phyloP scores from a whole-genome alignment of 2,888 invertebrate species.

The Eilema caniola region DNA sequence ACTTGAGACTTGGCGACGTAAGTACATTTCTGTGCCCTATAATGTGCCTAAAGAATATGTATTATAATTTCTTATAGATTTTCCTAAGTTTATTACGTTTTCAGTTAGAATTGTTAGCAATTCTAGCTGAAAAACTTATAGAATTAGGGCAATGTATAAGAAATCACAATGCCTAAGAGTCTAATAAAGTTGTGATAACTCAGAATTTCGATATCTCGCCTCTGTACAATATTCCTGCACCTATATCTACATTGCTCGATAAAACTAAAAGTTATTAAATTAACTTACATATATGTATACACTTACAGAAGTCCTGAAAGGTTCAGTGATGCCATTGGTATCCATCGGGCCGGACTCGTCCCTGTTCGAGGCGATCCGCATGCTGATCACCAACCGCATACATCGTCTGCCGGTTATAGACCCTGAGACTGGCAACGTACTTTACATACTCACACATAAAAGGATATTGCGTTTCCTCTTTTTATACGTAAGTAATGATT shows the following conservation, averaged over 20 bases:
- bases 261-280: neutral
- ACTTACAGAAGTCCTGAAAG: conserved; percentile 92
- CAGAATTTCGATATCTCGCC: no score
- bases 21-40: conserved; percentile 58
- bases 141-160: no score
- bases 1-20: conserved; percentile 97
- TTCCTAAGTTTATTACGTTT: no score
- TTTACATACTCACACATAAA: conserved; percentile 99
- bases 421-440: conserved; percentile 97
- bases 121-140: neutral
- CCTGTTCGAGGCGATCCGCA: conserved; percentile 96
- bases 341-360: conserved; percentile 97
- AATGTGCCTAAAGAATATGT: no score
- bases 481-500: conserved; percentile 94
- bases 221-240: no score
- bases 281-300: neutral
- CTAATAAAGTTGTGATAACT: no score
- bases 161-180: no score
- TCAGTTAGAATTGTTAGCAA: no score
- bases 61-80: no score
- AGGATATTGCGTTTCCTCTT: conserved; percentile 99
- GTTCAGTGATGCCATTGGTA: conserved; percentile 94
- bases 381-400: conserved; percentile 96
- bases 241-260: no score
- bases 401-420: conserved; percentile 99